Percentiles rank a stretch among this genome's conserved stretches.
Conservation (phyloP, 2,888 invertebrate genomes). For the Notodonta dromedarius region DNA sequence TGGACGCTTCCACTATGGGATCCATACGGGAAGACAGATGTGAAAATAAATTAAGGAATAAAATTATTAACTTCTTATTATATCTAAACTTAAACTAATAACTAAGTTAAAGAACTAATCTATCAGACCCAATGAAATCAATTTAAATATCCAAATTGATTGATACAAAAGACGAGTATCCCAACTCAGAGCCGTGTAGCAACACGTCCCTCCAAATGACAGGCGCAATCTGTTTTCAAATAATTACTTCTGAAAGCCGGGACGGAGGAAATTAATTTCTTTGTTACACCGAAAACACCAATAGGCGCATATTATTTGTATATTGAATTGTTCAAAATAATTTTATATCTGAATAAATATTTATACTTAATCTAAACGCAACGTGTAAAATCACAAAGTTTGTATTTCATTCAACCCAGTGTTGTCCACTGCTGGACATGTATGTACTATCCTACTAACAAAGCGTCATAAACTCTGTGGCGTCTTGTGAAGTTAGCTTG, state of each 20-base stretch:
- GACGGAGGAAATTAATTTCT: conserved; percentile 76
- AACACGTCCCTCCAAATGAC: conserved; percentile 61
- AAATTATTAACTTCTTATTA: background rate
- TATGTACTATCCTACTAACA: too few relatives aligned
- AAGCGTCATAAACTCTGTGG: too few relatives aligned
- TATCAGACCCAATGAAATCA: background rate
- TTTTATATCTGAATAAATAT: too few relatives aligned
- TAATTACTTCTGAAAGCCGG: conserved; percentile 78
- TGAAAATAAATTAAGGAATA: too few relatives aligned
- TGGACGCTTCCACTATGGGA: too few relatives aligned
- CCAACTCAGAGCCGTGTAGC: conserved; percentile 37
- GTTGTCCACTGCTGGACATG: too few relatives aligned
- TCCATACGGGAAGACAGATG: too few relatives aligned
- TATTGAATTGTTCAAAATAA: too few relatives aligned
- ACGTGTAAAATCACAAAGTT: too few relatives aligned
- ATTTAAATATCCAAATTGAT: conserved; percentile 4
- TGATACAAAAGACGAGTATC: background rate
- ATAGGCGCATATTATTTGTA: background rate
- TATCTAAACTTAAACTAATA: background rate
- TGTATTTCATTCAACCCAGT: too few relatives aligned
- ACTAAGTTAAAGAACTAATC: background rate
- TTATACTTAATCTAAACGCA: too few relatives aligned
- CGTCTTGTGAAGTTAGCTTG: too few relatives aligned
- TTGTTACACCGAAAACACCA: conserved; percentile 53
- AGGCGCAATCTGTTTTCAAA: conserved; percentile 79